A percentile compares a stretch with the other conserved stretches of the same genome.
Evolutionary conservation across 1,140 invertebrate genomes (phyloP).

Genomic region (Ostrea denselamellosa): DNA sequence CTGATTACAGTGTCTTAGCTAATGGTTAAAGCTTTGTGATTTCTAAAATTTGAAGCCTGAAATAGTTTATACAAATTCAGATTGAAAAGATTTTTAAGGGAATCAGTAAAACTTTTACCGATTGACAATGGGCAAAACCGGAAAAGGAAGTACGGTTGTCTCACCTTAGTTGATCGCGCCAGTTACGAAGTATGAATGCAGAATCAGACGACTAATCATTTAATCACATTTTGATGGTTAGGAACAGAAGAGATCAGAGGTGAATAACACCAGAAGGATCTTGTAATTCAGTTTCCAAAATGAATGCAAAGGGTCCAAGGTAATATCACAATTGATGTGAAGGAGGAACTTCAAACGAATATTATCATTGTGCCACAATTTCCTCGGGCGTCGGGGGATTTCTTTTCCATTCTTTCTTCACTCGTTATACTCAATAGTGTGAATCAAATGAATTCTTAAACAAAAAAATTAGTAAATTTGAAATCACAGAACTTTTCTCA

Average conservation of each 20-base stretch:
- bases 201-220: background rate
- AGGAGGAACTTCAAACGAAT: no score
- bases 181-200: background rate
- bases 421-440: no score
- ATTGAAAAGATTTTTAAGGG: background rate
- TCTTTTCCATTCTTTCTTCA: no score
- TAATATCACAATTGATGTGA: background rate
- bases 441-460: no score
- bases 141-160: conserved; percentile 20
- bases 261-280: background rate
- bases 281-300: background rate
- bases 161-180: background rate
- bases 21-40: no score
- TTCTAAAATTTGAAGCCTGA: no score
- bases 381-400: no score
- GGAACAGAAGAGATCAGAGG: background rate
- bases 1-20: no score
- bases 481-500: no score
- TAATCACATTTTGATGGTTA: background rate
- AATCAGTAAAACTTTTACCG: background rate
- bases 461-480: no score
- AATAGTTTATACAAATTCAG: background rate
- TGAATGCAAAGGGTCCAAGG: conserved; percentile 6
- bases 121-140: conserved; percentile 11
- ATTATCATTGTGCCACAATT: no score